Conservation (phyloP, 1,140 invertebrate genomes). For the Hirudo medicinalis region DNA sequence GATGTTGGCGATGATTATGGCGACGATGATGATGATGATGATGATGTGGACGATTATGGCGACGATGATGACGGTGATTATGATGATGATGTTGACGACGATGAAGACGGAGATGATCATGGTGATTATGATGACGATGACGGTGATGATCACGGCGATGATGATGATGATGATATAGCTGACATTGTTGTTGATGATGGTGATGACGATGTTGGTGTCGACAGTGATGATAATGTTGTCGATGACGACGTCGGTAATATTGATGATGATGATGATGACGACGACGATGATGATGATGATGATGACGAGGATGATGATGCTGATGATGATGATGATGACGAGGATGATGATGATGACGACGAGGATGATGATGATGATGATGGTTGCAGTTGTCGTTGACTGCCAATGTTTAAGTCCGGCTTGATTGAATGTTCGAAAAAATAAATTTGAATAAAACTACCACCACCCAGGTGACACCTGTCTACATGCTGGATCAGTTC, state of each 20-base stretch:
- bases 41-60: too few species aligned
- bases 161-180: too few species aligned
- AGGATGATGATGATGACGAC: neutral
- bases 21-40: neutral
- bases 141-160: neutral
- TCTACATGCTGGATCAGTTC: conserved; percentile 63
- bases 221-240: neutral
- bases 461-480: conserved; percentile 53
- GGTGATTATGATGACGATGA: neutral
- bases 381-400: too few species aligned
- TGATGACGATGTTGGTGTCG: neutral
- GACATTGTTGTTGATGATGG: too few species aligned
- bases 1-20: neutral
- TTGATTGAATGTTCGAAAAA: neutral
- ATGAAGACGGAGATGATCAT: neutral
- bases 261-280: neutral
- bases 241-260: too few species aligned
- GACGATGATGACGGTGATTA: too few species aligned
- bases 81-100: neutral
- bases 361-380: too few species aligned
- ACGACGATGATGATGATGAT: neutral
- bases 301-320: neutral
- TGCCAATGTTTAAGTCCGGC: too few species aligned
- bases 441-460: neutral
- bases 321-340: neutral